phyloP scores from a whole-genome alignment of 2,113 vertebrate genomes.

The Campylorhamphus procurvoides region DNA sequence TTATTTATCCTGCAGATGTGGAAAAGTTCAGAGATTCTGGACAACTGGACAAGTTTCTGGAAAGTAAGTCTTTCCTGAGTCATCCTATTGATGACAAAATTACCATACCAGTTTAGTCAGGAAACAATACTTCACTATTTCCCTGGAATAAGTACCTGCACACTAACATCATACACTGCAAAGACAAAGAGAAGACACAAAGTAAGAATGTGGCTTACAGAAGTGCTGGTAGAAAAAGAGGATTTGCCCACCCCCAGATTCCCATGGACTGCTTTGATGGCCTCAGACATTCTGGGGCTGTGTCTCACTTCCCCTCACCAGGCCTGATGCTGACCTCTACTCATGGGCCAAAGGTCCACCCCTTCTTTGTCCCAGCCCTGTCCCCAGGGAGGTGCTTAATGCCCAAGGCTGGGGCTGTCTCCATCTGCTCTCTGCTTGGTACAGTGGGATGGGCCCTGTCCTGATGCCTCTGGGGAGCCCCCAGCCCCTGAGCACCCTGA shows the following conservation, averaged over 20 bases:
- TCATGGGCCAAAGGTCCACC: not conserved
- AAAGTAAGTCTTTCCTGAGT: not conserved
- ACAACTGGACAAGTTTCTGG: not conserved
- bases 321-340: not conserved
- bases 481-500: too few relatives aligned
- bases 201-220: not conserved
- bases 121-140: not conserved
- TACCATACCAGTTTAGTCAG: not conserved
- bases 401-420: not conserved
- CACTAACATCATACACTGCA: not conserved
- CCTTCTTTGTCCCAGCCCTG: not conserved
- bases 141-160: not conserved
- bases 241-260: not conserved
- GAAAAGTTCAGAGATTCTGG: not conserved
- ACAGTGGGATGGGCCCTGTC: not conserved
- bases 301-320: not conserved
- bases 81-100: not conserved
- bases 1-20: not conserved
- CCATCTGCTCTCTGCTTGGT: not conserved
- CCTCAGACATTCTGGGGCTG: not conserved
- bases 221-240: not conserved
- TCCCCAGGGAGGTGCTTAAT: not conserved
- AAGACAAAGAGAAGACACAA: not conserved
- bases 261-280: not conserved
- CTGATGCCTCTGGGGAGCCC: fast-evolving